Percentiles rank a stretch among this genome's conserved stretches.
Conservation (phyloP, 2,888 invertebrate species). For the Blastobasis lacticolella region DNA sequence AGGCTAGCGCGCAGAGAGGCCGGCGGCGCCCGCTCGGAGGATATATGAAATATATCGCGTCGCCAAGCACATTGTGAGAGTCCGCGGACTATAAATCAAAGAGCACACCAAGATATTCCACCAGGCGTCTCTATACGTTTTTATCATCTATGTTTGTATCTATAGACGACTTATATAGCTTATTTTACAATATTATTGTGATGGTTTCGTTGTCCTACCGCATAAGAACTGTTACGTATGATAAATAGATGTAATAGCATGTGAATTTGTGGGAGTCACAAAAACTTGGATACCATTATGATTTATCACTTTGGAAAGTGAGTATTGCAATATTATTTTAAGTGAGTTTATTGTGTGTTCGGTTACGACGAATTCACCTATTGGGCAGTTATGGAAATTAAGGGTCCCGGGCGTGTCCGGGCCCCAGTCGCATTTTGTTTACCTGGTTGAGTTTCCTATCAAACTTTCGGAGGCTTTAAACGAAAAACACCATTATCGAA, state of each 20-base stretch:
- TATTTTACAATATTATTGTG: constrained; percentile 68
- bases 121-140: constrained; percentile 40
- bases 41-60: constrained; percentile 58
- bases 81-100: constrained; percentile 59
- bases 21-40: constrained; percentile 26
- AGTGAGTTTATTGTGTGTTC: constrained; percentile 43
- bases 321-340: constrained; percentile 54
- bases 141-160: constrained; percentile 66
- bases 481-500: constrained; percentile 56
- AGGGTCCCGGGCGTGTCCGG: constrained; percentile 30
- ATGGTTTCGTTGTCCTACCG: constrained; percentile 72
- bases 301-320: constrained; percentile 50
- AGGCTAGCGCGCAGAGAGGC: constrained; percentile 16
- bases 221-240: constrained; percentile 64
- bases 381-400: constrained; percentile 64
- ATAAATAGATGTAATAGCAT: constrained; percentile 56
- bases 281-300: constrained; percentile 50
- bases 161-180: constrained; percentile 65
- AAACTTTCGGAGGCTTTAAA: constrained; percentile 73
- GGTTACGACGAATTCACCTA: constrained; percentile 49
- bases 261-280: constrained; percentile 62
- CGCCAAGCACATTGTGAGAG: constrained; percentile 22
- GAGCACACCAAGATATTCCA: constrained; percentile 36
- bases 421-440: constrained; percentile 18
- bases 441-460: constrained; percentile 64